Evolutionary conservation across 92 coral and sea anemone genomes (phyloP).

Genomic region (Porites divaricata): DNA sequence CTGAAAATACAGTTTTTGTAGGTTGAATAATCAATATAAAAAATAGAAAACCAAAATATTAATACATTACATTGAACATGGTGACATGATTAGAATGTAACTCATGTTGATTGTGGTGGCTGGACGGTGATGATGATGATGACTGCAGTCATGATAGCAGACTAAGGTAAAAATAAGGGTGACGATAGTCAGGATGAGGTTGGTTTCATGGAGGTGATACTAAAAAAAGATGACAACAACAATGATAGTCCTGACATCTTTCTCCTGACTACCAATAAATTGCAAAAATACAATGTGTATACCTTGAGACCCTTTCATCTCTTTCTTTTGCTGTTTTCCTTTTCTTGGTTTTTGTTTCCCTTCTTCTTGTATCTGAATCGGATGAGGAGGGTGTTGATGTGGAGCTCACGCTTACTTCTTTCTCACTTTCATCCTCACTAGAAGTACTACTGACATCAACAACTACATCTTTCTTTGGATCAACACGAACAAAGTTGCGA

Average conservation of each 20-base stretch:
- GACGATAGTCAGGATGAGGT: no score
- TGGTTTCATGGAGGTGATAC: no score
- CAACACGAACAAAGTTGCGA: conserved; percentile 90
- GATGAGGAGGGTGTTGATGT: conserved; percentile 82
- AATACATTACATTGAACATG: no score
- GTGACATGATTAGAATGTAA: no score
- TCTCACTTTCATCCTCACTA: conserved; percentile 87
- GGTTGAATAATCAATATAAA: neutral
- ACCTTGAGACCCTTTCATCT: conserved; percentile 26
- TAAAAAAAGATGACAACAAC: no score
- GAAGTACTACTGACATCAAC: conserved; percentile 99
- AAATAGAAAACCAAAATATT: neutral
- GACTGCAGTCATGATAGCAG: no score
- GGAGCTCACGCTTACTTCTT: conserved; percentile 71
- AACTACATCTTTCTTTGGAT: conserved; percentile 96
- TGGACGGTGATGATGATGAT: no score
- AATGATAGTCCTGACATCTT: no score
- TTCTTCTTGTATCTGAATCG: conserved; percentile 41
- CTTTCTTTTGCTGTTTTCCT: conserved; percentile 38
- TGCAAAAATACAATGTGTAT: no score
- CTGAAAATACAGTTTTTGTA: neutral
- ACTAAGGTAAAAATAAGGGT: no score
- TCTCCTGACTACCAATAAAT: no score
- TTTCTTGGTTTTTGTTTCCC: conserved; percentile 30
- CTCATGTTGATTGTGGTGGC: no score